These are phyloP conservation scores for Typhlichthys subterraneus DNA, from an alignment of 2,797 vertebrate species.

Conservation along the genomic window DNA sequence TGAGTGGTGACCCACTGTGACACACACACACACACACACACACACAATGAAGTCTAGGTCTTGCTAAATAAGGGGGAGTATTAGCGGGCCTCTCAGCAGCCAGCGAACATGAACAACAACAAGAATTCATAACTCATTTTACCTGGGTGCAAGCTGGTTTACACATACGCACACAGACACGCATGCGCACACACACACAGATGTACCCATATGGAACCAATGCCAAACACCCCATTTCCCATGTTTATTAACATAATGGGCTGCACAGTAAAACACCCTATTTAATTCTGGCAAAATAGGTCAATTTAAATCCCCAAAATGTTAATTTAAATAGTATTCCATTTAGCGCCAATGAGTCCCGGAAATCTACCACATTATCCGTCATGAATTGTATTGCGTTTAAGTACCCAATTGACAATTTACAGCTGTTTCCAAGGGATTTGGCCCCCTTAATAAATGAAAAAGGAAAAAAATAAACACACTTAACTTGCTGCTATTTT, in stretches of 20 bases:
- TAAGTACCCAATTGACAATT: constrained; percentile 36
- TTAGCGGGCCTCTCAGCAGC: constrained; percentile 50
- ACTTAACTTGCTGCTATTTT: constrained; percentile 25
- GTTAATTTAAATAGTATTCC: constrained; percentile 29
- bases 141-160: not conserved
- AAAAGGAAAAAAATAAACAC: constrained; percentile 13
- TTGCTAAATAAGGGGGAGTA: constrained; percentile 16
- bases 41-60: constrained; percentile 22
- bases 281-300: constrained; percentile 36
- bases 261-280: constrained; percentile 16
- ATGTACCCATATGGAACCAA: constrained; percentile 8
- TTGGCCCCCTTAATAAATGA: constrained; percentile 14
- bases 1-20: constrained; percentile 69
- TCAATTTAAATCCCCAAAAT: constrained; percentile 20
- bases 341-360: constrained; percentile 36
- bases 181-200: not conserved
- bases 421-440: constrained; percentile 42
- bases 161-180: not conserved
- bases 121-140: not conserved
- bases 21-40: constrained; percentile 14
- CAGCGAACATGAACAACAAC: constrained; percentile 47
- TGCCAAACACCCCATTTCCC: constrained; percentile 3
- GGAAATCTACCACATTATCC: constrained; percentile 22
- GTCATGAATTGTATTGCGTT: constrained; percentile 40
- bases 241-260: constrained; percentile 17